Base-by-base conservation (phyloP, 2,888 invertebrate species). In the Hydrotaea diabolus region DNA sequence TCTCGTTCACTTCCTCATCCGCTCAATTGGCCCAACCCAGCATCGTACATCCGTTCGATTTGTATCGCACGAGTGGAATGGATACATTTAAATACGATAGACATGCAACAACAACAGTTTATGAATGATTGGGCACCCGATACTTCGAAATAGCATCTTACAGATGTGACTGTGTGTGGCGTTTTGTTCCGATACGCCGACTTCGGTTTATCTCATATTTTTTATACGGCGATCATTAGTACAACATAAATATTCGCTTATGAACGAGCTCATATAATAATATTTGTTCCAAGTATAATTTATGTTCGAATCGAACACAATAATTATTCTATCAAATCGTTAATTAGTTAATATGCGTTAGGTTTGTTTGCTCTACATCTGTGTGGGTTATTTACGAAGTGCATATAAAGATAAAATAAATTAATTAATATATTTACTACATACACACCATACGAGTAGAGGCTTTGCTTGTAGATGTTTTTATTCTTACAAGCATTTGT, bases 341-440 rank as follows among this genome's bases (percentile, higher is more conserved):
- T 26, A 59, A 59, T 59, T 59, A 59, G 26, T 21, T 55, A 21
- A 55, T 55, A 55, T 59, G 9, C 59, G 23, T 2, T 26, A 1
- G 26, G 59, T 26, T 59, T 23, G 13, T 23, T 15, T 11, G 59
- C 21, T 21, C 23, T 26, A 2, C 23, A 23, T 23, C 23, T 43
- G 15, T 23, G 31, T 69, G 43, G 7, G 69, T 46, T 66, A 66
- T 66, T 69, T 69, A 69, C 15, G 66, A 21, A 69, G 21, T 46
- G 46, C 21, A 43, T 46, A 21, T 19, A 69, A 46, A 69, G 43
- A 69, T 69, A 39, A 69, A 62, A 69, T 43, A 46, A 69, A 69
- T 69, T 69, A 69, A 69, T 69, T 15, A 39, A 69, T 43, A 69
- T 69, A 23, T 69, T 69, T 43, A 31, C 31, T 7, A 31, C 31